These are phyloP conservation scores for Agrilus planipennis DNA, from an alignment of 1,140 invertebrate genomes.

Conservation along the genomic window DNA sequence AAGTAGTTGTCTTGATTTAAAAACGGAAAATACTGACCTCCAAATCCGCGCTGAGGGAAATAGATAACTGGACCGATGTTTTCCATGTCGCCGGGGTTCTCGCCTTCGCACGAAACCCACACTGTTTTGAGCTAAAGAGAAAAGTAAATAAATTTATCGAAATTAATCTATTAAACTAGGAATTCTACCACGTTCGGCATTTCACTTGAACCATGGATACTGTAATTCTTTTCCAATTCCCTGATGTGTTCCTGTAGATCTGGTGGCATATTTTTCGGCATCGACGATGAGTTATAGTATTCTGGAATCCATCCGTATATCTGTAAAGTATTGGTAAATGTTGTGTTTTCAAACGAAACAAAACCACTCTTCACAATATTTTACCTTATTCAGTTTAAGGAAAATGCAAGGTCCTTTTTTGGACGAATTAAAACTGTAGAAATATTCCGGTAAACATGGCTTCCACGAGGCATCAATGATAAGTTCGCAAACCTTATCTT, in stretches of 20 bases:
- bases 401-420: conserved; percentile 60
- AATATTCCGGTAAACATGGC: conserved; percentile 47
- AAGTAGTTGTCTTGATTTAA: conserved; percentile 69
- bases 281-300: conserved; percentile 45
- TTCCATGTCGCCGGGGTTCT: conserved; percentile 81
- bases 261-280: conserved; percentile 56
- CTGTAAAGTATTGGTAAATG: conserved; percentile 27
- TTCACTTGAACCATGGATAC: conserved; percentile 35
- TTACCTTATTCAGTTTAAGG: conserved; percentile 73
- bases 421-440: conserved; percentile 59
- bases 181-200: not conserved
- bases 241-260: conserved; percentile 49
- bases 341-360: not conserved
- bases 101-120: conserved; percentile 80
- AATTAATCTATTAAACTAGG: not conserved
- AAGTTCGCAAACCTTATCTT: conserved; percentile 59
- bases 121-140: conserved; percentile 52
- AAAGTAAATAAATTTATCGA: conserved; percentile 4
- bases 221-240: conserved; percentile 45
- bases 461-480: conserved; percentile 46
- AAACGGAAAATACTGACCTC: conserved; percentile 70
- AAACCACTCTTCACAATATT: not conserved
- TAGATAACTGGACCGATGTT: conserved; percentile 78
- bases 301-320: conserved; percentile 64
- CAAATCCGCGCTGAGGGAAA: conserved; percentile 65